These are phyloP conservation scores for Meloidogyne floridensis DNA, from an alignment of 1,140 invertebrate species.

Conservation along the genomic window DNA sequence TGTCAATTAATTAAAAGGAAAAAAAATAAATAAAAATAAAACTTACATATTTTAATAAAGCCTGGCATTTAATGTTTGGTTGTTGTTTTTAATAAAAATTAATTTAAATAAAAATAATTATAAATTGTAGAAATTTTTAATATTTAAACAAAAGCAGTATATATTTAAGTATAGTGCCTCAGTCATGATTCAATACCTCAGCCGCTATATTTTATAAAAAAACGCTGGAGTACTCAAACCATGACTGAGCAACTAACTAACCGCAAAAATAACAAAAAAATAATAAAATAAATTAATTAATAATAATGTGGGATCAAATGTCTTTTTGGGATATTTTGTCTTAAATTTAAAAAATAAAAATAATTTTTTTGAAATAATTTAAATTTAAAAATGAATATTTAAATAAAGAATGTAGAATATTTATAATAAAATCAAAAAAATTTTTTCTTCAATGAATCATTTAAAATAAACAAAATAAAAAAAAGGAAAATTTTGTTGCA, in stretches of 20 bases:
- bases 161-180: slow-evolving; percentile 16
- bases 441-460: too few relatives aligned
- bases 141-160: neutral
- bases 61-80: too few relatives aligned
- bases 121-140: neutral
- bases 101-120: too few relatives aligned
- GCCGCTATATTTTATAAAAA: slow-evolving; percentile 6
- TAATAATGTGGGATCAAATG: neutral
- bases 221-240: slow-evolving; percentile 35
- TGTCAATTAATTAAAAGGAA: too few relatives aligned
- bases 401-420: neutral
- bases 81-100: too few relatives aligned
- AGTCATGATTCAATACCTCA: slow-evolving; percentile 46
- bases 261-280: neutral
- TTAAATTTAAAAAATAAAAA: neutral
- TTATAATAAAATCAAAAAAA: neutral
- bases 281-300: neutral
- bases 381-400: too few relatives aligned
- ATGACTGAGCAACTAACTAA: slow-evolving; percentile 31
- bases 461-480: too few relatives aligned
- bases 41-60: too few relatives aligned
- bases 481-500: too few relatives aligned
- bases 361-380: too few relatives aligned
- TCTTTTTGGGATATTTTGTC: neutral
- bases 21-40: too few relatives aligned